A percentile compares a stretch with the other conserved stretches of the same genome.
Conservation (phyloP, 2,888 invertebrate genomes). For the Xestobium rufovillosum region DNA sequence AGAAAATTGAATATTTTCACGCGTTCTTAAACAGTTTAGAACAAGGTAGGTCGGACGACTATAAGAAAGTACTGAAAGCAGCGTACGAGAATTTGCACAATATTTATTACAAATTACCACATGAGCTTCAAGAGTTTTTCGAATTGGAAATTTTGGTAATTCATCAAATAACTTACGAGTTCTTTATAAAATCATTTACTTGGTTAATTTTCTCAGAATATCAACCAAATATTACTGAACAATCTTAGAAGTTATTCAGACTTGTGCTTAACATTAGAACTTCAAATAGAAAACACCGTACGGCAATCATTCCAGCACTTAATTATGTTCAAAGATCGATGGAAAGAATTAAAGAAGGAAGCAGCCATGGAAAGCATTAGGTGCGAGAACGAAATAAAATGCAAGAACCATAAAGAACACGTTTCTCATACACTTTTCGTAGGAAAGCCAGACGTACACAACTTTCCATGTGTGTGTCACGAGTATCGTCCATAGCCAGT, state of each 20-base stretch:
- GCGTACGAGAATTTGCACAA: slow-evolving; percentile 21
- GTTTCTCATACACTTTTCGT: too few species aligned
- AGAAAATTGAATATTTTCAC: slow-evolving; percentile 25
- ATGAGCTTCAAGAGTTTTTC: slow-evolving; percentile 32
- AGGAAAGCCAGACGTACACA: too few species aligned
- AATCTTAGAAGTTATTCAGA: slow-evolving; percentile 32
- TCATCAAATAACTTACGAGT: slow-evolving; percentile 5
- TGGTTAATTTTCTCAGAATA: slow-evolving; percentile 26
- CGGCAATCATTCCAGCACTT: slow-evolving; percentile 26
- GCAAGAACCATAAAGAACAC: too few species aligned
- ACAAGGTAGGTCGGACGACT: slow-evolving; percentile 26
- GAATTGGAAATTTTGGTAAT: slow-evolving; percentile 33
- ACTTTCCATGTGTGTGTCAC: too few species aligned
- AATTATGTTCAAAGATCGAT: slow-evolving; percentile 14
- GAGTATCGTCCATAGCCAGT: too few species aligned
- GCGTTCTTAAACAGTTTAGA: slow-evolving; percentile 25
- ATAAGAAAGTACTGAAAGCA: slow-evolving; percentile 28
- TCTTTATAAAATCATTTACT: slow-evolving; percentile 2
- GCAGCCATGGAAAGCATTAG: too few species aligned
- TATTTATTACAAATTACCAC: slow-evolving; percentile 29
- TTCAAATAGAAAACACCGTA: slow-evolving; percentile 29
- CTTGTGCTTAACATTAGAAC: slow-evolving; percentile 26
- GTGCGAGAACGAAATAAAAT: too few species aligned
- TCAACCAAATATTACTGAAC: slow-evolving; percentile 34
- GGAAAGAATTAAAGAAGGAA: too few species aligned